Evolutionary conservation across 2,888 invertebrate species (phyloP).

Genomic region (Elysia crispata): DNA sequence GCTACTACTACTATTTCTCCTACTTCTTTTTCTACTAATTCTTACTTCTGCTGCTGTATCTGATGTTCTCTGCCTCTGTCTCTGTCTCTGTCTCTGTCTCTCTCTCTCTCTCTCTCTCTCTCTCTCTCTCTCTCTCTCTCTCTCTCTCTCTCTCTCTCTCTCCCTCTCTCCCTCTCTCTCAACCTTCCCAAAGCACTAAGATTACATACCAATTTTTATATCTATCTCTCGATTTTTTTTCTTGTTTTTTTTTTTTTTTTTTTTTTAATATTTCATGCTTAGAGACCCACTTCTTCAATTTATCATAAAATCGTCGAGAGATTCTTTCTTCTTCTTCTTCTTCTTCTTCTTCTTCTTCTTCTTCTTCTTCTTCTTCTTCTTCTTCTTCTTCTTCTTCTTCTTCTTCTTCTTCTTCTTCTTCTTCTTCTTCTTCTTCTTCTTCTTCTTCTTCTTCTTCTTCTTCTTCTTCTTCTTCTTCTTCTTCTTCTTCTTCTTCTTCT

Average conservation of each 20-base stretch:
- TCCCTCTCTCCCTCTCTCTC: background rate
- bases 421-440: slow-evolving; percentile 41
- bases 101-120: slow-evolving; percentile 35
- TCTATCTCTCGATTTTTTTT: slow-evolving; percentile 13
- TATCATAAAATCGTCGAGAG: too few species aligned
- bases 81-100: slow-evolving; percentile 28
- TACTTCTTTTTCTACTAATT: too few species aligned
- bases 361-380: slow-evolving; percentile 39
- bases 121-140: slow-evolving; percentile 43
- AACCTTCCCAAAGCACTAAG: too few species aligned
- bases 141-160: slow-evolving; percentile 42
- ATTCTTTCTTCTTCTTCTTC: too few species aligned
- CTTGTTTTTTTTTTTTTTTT: background rate
- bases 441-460: slow-evolving; percentile 39
- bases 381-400: slow-evolving; percentile 40
- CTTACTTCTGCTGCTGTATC: too few species aligned
- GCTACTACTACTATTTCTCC: too few species aligned
- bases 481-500: slow-evolving; percentile 43
- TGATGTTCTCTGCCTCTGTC: slow-evolving; percentile 14
- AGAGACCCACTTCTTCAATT: too few species aligned
- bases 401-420: slow-evolving; percentile 43
- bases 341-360: slow-evolving; percentile 25
- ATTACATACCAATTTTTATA: too few species aligned
- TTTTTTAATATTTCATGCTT: too few species aligned
- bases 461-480: slow-evolving; percentile 43